phyloP scores from a whole-genome alignment of 2,888 invertebrate species.

The Rhagonycha lutea region DNA sequence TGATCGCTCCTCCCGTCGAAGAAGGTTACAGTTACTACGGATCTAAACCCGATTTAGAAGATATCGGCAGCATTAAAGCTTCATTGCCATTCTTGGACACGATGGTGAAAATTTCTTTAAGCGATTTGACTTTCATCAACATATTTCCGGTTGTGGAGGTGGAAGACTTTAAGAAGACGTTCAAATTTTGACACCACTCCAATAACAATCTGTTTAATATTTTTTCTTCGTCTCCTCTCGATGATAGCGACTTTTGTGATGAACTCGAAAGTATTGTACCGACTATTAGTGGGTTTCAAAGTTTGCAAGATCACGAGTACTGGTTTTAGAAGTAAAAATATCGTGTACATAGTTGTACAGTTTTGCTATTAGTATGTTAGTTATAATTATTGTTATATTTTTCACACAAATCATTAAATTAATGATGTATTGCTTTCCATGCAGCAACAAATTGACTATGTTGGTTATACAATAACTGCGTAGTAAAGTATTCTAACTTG shows the following conservation, averaged over 20 bases:
- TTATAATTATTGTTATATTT: neutral
- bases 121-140: slow-evolving; percentile 59
- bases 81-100: slow-evolving; percentile 61
- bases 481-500: neutral
- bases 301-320: slow-evolving; percentile 31
- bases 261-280: slow-evolving; percentile 41
- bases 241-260: slow-evolving; percentile 34
- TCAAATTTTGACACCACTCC: slow-evolving; percentile 17
- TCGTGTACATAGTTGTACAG: neutral
- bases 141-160: slow-evolving; percentile 59
- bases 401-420: neutral
- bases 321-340: slow-evolving; percentile 31
- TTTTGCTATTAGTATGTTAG: neutral
- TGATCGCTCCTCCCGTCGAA: slow-evolving; percentile 31
- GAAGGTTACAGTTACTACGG: slow-evolving; percentile 60
- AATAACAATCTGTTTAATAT: neutral
- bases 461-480: too few species aligned
- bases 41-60: slow-evolving; percentile 49
- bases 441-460: neutral
- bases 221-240: slow-evolving; percentile 20
- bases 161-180: slow-evolving; percentile 22
- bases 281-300: slow-evolving; percentile 24
- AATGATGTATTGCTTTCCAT: neutral
- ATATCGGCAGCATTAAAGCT: slow-evolving; percentile 56
- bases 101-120: slow-evolving; percentile 56